phyloP scores from a whole-genome alignment of 2,888 invertebrate genomes.

The Ectemnius lituratus region DNA sequence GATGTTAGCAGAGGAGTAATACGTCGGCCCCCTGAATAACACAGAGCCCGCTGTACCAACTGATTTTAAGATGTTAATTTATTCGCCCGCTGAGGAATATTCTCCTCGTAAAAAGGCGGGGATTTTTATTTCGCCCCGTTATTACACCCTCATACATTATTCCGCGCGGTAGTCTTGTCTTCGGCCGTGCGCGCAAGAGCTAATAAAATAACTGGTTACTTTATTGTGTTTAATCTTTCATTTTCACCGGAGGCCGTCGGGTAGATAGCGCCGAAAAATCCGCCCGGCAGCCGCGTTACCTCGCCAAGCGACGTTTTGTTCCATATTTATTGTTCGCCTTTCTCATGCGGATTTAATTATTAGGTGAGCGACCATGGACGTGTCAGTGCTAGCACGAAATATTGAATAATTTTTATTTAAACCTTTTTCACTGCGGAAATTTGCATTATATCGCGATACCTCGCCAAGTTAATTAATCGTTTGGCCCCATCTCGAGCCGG shows the following conservation, averaged over 20 bases:
- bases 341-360: conserved; percentile 46
- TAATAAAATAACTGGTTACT: conserved; percentile 39
- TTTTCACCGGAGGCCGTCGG: conserved; percentile 20
- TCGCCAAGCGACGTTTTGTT: conserved; percentile 20
- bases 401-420: conserved; percentile 51
- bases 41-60: background rate
- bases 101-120: conserved; percentile 22
- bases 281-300: too few relatives aligned
- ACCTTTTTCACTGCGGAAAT: conserved; percentile 29
- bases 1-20: too few relatives aligned
- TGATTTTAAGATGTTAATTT: conserved; percentile 39
- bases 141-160: conserved; percentile 25
- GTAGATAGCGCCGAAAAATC: background rate
- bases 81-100: conserved; percentile 21
- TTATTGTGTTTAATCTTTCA: conserved; percentile 32
- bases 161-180: background rate
- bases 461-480: conserved; percentile 55
- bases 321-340: conserved; percentile 29
- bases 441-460: conserved; percentile 55
- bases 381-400: conserved; percentile 23
- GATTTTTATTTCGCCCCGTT: conserved; percentile 24
- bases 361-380: conserved; percentile 8
- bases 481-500: conserved; percentile 19
- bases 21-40: too few relatives aligned
- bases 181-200: background rate